phyloP scores from a whole-genome alignment of 2,888 invertebrate genomes.

The Cyclophora albipunctata region DNA sequence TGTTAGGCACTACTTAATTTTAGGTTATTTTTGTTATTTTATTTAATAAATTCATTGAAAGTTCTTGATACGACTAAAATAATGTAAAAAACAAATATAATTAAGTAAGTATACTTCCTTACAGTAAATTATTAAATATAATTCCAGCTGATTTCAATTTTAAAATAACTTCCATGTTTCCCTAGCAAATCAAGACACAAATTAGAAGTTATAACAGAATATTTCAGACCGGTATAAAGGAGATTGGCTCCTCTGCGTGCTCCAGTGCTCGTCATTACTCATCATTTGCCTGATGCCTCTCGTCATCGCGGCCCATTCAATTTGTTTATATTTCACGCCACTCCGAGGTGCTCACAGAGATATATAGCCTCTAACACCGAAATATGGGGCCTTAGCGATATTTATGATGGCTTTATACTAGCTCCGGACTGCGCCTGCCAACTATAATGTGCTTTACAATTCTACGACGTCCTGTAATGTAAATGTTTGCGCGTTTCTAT shows the following conservation, averaged over 20 bases:
- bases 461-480: constrained; percentile 23
- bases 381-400: constrained; percentile 65
- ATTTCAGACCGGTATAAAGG: constrained; percentile 12
- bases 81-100: neutral
- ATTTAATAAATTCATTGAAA: too few relatives aligned
- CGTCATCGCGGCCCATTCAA: constrained; percentile 66
- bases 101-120: neutral
- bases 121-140: too few relatives aligned
- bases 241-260: constrained; percentile 7
- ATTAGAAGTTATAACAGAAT: constrained; percentile 11
- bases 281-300: constrained; percentile 64
- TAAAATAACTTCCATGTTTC: too few relatives aligned
- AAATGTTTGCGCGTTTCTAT: constrained; percentile 22
- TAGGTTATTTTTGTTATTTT: too few relatives aligned
- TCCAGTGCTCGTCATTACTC: constrained; percentile 48
- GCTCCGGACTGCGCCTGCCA: constrained; percentile 35
- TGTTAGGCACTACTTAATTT: too few relatives aligned
- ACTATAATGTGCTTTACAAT: constrained; percentile 51
- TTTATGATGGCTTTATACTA: constrained; percentile 62
- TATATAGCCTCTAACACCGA: constrained; percentile 60
- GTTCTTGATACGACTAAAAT: neutral
- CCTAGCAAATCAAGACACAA: neutral
- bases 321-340: constrained; percentile 74
- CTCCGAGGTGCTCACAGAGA: constrained; percentile 60
- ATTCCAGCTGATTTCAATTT: too few relatives aligned